Evolutionary conservation across 1,140 invertebrate species (phyloP), one percentile per base, ranked within the genome.

Genomic region (Zaprionus ghesquierei): DNA sequence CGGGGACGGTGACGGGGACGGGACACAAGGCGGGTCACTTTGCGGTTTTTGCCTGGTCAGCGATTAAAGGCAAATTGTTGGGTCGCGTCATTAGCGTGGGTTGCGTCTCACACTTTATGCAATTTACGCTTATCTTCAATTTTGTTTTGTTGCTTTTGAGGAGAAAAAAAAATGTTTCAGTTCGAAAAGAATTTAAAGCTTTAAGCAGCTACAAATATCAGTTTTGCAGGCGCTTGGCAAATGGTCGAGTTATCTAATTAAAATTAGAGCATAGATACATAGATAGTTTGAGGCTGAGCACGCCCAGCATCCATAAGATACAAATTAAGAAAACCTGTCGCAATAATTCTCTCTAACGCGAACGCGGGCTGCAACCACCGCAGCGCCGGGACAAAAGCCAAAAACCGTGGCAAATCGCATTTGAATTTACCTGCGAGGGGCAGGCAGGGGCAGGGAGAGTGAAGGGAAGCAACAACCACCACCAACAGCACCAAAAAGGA

Each of bases 391-490:
- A 38, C 13, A n/a, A 79, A 79, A 79, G 79, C 69, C 70, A 77
- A 81, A 90, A 90, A 91, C 89, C 89, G 89, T 89, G 82, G 82
- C 89, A 89, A 91, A 91, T 90, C 79, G 89, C 81, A 82, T 86
- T 91, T 81, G 77, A 90, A 90, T 90, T 86, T 90, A 91, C 89
- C 89, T 91, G 89, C 31, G 51, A 54, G 33, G 53, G 27, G 18
- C 9, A 29, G 46, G 51, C 13, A 22, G 10, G 4, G 13, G 31
- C 66, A 49, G 58, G 46, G 50, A 22, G 38, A 9, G 18, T 35
- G 35, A n/a, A 8, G 56, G 27, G 69, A 18, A 27, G 20, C 35
- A 9, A 68, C 29, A 84, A 61, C 69, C 76, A 87, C 84, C 84
- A 82, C 84, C 84, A n/a, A n/a, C n/a, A n/a, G n/a, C n/a, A n/a